phyloP scores from a whole-genome alignment of 2,888 invertebrate species.

The Deilephila elpenor region DNA sequence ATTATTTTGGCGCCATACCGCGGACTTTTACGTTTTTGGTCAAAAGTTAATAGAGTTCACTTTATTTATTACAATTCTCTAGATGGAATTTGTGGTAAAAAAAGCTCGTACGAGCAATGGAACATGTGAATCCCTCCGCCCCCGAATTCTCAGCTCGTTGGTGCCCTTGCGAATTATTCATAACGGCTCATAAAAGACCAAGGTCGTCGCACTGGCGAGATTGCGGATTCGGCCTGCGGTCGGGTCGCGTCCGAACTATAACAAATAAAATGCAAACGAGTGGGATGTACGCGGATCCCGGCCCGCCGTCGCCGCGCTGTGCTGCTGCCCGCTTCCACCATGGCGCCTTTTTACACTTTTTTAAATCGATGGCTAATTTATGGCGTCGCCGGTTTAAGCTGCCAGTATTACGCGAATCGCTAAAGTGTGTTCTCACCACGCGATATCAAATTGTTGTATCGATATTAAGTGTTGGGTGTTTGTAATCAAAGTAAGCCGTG shows the following conservation, averaged over 20 bases:
- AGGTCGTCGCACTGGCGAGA: slow-evolving; percentile 79
- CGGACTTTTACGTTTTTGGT: slow-evolving; percentile 25
- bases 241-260: slow-evolving; percentile 45
- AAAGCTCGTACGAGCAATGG: slow-evolving; percentile 16
- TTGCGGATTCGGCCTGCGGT: slow-evolving; percentile 68
- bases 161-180: slow-evolving; percentile 69
- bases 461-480: slow-evolving; percentile 16
- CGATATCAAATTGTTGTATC: slow-evolving; percentile 17
- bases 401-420: slow-evolving; percentile 59
- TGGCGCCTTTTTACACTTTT: slow-evolving; percentile 52
- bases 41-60: slow-evolving; percentile 9
- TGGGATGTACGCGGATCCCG: slow-evolving; percentile 74
- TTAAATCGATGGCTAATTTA: slow-evolving; percentile 50
- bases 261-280: slow-evolving; percentile 63
- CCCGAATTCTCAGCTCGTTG: slow-evolving; percentile 41
- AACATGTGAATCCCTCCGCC: slow-evolving; percentile 35
- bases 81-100: slow-evolving; percentile 5
- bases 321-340: slow-evolving; percentile 31
- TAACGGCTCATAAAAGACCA: slow-evolving; percentile 69
- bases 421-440: background rate
- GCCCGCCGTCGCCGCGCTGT: slow-evolving; percentile 39
- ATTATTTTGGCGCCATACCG: slow-evolving; percentile 40
- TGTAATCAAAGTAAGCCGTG: slow-evolving; percentile 1
- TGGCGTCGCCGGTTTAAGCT: slow-evolving; percentile 52
- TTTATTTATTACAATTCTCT: slow-evolving; percentile 1